Evolutionary conservation across 1,140 invertebrate species (phyloP).

Genomic region (Bombus turneri): DNA sequence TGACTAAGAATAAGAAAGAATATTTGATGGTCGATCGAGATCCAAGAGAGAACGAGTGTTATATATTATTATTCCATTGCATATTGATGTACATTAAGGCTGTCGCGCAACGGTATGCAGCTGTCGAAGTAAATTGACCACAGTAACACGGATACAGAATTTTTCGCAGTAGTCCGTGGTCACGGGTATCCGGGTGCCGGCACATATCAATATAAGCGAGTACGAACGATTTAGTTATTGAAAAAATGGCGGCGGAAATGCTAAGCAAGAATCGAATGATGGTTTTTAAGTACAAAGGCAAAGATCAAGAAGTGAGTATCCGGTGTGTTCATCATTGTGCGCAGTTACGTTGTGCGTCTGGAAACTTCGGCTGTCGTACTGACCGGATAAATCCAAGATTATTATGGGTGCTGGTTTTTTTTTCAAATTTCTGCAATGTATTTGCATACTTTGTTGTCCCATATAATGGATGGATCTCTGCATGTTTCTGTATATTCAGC

Average conservation of each 20-base stretch:
- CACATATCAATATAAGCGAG: conserved; percentile 62
- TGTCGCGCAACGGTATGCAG: conserved; percentile 71
- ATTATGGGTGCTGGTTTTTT: conserved; percentile 42
- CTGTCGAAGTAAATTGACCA: conserved; percentile 70
- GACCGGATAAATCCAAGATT: conserved; percentile 10
- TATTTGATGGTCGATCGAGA: conserved; percentile 31
- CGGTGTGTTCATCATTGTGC: not conserved
- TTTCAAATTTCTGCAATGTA: conserved; percentile 13
- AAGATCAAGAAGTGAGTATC: conserved; percentile 96
- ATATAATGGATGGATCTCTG: not conserved
- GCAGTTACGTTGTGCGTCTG: not conserved
- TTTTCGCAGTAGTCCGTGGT: conserved; percentile 28
- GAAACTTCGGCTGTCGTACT: conserved; percentile 29
- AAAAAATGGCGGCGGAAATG: conserved; percentile 90
- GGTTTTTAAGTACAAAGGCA: conserved; percentile 98
- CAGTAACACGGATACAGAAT: conserved; percentile 34
- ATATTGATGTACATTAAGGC: conserved; percentile 67
- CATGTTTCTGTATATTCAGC: not conserved
- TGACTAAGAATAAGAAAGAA: conserved; percentile 21
- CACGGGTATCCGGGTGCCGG: conserved; percentile 58
- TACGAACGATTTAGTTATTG: conserved; percentile 78
- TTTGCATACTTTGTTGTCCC: conserved; percentile 1
- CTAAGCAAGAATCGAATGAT: conserved; percentile 91
- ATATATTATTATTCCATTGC: conserved; percentile 73
- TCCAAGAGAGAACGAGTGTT: conserved; percentile 54